Conservation (phyloP, 2,113 vertebrate species). For the Nycticorax nycticorax region DNA sequence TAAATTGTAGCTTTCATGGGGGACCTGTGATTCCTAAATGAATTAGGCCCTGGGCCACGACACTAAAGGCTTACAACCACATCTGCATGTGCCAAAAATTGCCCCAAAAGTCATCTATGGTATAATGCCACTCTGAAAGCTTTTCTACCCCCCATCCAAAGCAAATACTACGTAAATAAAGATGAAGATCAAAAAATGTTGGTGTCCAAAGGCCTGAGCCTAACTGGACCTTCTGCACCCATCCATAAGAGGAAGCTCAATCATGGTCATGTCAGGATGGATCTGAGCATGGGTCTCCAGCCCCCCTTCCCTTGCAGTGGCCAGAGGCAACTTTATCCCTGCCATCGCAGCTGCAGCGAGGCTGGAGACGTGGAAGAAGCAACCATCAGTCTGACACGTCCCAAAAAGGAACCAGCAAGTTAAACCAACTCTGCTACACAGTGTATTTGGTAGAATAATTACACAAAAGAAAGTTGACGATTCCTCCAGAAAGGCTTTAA, state of each 20-base stretch:
- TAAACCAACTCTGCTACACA: background rate
- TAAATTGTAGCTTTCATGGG: background rate
- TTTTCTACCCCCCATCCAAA: background rate
- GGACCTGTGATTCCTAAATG: background rate
- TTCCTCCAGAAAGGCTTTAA: background rate
- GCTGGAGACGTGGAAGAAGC: background rate
- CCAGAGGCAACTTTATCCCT: background rate
- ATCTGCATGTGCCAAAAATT: background rate
- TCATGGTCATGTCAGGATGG: accelerated
- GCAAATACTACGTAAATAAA: background rate
- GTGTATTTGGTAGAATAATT: background rate
- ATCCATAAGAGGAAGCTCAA: background rate
- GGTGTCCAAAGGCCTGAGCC: background rate
- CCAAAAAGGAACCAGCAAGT: background rate
- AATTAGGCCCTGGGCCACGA: background rate
- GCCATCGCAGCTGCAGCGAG: background rate
- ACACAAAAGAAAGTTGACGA: background rate
- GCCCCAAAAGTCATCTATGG: background rate
- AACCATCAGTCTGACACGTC: background rate
- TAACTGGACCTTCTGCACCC: background rate
- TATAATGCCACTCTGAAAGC: background rate
- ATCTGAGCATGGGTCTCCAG: background rate
- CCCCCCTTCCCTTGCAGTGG: too few species aligned
- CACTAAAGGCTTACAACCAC: background rate
- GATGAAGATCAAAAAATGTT: background rate